Conservation (phyloP, 2,888 invertebrate species). For the Ceramica pisi region DNA sequence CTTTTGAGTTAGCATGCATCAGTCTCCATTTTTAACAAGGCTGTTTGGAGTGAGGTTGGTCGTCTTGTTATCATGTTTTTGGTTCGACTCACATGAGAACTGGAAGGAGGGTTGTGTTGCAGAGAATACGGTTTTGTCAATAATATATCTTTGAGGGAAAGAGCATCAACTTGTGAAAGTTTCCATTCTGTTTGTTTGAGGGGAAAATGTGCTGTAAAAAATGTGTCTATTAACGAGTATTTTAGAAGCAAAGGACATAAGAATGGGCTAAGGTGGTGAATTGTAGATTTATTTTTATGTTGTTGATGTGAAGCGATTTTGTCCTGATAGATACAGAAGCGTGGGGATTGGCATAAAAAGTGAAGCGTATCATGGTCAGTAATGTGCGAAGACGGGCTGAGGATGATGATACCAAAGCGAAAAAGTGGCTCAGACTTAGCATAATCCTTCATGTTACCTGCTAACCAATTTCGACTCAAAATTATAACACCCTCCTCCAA, state of each 20-base stretch:
- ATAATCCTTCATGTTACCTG: not conserved
- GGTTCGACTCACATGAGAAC: slow-evolving; percentile 37
- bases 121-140: slow-evolving; percentile 6
- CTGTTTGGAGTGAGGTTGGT: slow-evolving; percentile 41
- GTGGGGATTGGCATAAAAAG: not conserved
- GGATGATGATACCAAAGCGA: too few relatives aligned
- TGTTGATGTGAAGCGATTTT: not conserved
- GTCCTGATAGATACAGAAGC: not conserved
- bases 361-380: not conserved
- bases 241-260: not conserved
- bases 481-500: not conserved
- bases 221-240: not conserved
- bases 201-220: not conserved
- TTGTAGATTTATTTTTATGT: too few relatives aligned
- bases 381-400: not conserved
- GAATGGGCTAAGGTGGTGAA: not conserved
- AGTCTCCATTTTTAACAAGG: slow-evolving; percentile 69
- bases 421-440: too few relatives aligned
- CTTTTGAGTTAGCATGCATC: slow-evolving; percentile 65
- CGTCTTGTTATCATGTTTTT: slow-evolving; percentile 53
- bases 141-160: not conserved
- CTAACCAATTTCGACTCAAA: not conserved
- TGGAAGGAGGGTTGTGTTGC: slow-evolving; percentile 3
- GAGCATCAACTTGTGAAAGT: not conserved
- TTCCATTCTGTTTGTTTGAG: too few relatives aligned